These are phyloP conservation scores for Lepeophtheirus nordmannii DNA, from an alignment of 2,888 invertebrate genomes.

Conservation along the genomic window DNA sequence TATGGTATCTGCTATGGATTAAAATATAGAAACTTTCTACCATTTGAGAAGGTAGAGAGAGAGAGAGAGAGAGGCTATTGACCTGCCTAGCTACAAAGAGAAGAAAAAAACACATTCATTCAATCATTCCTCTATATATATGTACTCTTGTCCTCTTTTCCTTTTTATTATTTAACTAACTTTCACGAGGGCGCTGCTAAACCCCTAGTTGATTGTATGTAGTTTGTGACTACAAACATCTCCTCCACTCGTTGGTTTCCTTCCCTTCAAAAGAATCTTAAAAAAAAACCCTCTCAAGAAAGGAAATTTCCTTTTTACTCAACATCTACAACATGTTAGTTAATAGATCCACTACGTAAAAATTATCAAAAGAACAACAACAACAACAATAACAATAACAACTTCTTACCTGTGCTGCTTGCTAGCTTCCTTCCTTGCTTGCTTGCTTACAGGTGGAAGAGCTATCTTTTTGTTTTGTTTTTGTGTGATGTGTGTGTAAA, in stretches of 20 bases:
- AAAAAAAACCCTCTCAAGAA: neutral
- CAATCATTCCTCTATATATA: too few relatives aligned
- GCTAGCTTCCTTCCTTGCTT: neutral
- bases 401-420: too few relatives aligned
- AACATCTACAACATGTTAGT: too few relatives aligned
- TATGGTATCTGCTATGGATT: too few relatives aligned
- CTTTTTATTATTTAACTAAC: neutral
- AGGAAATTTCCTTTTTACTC: neutral
- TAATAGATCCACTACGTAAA: too few relatives aligned
- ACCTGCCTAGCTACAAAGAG: neutral
- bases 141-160: neutral
- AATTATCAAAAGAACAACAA: too few relatives aligned
- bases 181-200: neutral
- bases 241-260: neutral
- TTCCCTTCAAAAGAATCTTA: neutral
- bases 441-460: constrained; percentile 1
- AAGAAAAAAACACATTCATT: neutral
- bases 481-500: neutral
- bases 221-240: too few relatives aligned
- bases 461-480: neutral
- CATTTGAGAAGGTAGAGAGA: too few relatives aligned
- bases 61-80: neutral
- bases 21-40: too few relatives aligned
- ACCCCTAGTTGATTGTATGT: too few relatives aligned
- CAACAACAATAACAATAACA: too few relatives aligned